Evolutionary conservation across 2,888 invertebrate genomes (phyloP).

Genomic region (Vandiemenella viatica): DNA sequence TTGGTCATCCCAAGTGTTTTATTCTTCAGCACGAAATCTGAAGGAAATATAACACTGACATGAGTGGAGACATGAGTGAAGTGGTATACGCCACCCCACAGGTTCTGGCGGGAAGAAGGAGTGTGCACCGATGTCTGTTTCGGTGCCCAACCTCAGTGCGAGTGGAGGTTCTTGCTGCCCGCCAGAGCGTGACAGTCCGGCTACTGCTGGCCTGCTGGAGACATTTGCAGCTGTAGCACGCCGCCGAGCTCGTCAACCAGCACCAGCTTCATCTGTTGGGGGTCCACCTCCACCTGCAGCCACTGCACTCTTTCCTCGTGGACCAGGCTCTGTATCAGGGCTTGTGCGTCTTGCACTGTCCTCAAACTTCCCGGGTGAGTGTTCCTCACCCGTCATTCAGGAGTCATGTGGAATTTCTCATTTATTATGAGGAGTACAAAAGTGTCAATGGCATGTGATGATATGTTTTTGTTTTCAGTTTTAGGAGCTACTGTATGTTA

Average conservation of each 20-base stretch:
- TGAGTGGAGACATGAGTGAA: too few species aligned
- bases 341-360: conserved; percentile 79
- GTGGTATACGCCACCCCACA: too few species aligned
- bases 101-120: background rate
- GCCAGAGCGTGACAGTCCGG: conserved; percentile 45
- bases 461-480: too few species aligned
- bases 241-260: conserved; percentile 34
- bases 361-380: conserved; percentile 71
- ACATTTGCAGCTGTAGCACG: conserved; percentile 68
- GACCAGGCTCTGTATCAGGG: conserved; percentile 69
- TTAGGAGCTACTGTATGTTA: too few species aligned
- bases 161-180: conserved; percentile 27
- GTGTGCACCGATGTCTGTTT: conserved; percentile 74
- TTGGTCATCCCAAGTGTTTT: too few species aligned
- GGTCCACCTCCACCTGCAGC: conserved; percentile 27
- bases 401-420: too few species aligned
- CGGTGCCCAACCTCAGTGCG: conserved; percentile 83
- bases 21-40: too few species aligned
- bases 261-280: conserved; percentile 17
- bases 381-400: too few species aligned
- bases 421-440: too few species aligned
- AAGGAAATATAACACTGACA: too few species aligned
- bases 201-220: conserved; percentile 59
- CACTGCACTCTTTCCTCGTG: conserved; percentile 43
- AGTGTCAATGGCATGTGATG: too few species aligned